Base-by-base conservation (phyloP, 2,888 invertebrate genomes). In the Chrysomela aeneicollis region DNA sequence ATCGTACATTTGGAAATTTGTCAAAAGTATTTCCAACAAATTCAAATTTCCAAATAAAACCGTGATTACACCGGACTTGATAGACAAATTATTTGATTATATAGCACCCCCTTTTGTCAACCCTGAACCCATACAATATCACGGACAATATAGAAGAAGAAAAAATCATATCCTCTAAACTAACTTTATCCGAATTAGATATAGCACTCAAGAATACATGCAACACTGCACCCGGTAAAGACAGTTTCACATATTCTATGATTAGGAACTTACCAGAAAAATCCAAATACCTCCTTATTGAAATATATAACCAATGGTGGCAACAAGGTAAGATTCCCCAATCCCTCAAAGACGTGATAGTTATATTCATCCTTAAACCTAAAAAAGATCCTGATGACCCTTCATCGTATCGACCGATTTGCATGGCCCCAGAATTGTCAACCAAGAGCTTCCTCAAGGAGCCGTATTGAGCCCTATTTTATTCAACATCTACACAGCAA, bases 1-100 rank as follows among this genome's bases (percentile, higher is more conserved):
- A n/a, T n/a, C n/a, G n/a, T n/a, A n/a, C 22, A 51, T 51, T 21
- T 51, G 21, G 22, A 12, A 51, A 21, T 51, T 21, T 21, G 22
- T 51, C 1, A 21, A 21, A 10, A 51, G 12, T 51, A 51, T 51
- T 12, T 9, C 50, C 21, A 51, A 51, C 21, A 21, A 51, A 51
- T 51, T 19, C 9, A 51, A 51, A 51, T 51, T 1, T 51, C 18
- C 19, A 51, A 51, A 22, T 51, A 21, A 22, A 51, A 21, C 50
- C 21, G 32, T 26, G 8, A 3, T 30, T 6, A 17, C n/a, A 6
- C 52, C 15, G 0, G 52, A 52, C 30, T 15, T 30, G 26, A 52
- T 30, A 5, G 52, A 52, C 12, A 52, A 52, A 52, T 52, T 52
- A 52, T 52, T 52, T 15, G 30, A 52, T 30, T 10, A 17, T n/a